Evolutionary conservation across 1,140 invertebrate genomes (phyloP), one percentile per base, ranked within the genome.

Genomic region (Potamilus streckersoni): DNA sequence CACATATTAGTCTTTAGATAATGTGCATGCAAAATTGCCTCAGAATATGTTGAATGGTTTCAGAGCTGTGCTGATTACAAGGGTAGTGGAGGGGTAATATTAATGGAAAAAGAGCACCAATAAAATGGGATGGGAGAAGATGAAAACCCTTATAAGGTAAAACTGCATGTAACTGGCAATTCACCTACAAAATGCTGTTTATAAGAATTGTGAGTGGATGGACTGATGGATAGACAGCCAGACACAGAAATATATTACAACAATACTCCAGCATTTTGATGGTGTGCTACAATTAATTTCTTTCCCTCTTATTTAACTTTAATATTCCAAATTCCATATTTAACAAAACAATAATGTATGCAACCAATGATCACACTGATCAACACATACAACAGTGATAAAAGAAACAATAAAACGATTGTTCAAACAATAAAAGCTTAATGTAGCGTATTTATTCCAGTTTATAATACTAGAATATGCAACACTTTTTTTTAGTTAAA

Each of bases 171-270:
- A 23, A 23, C 0, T 11, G 23, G 23, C 60, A 62, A 23, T 62
- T n/a, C 60, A n/a, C 23, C 60, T 62, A 62, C 23, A 0, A n/a
- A n/a, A 19, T 23, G 38, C 38, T 49, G 38, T 6, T 49, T 49
- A 49, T 49, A 49, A 62, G 19, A 62, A 8, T 8, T 19, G 19
- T 62, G 4, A 62, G 5, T 11, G 0, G 64, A 20, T 38, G 38
- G 64, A 66, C 64, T 49, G 64, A 66, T 38, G 38, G 64, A 66
- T 13, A 13, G 64, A 5, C 64, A 66, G 64, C 3, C 64, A 66
- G 64, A 66, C 15, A 66, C 61, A 62, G 23, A 63, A 13, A 14
- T 2, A 14, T 64, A 64, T 31, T 23, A 13, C 62, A 64, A 31
- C 17, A 20, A n/a, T 64, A 20, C 31, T 23, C 61, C 19, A 23